phyloP scores from a whole-genome alignment of 2,888 invertebrate species.

The Tyria jacobaeae region DNA sequence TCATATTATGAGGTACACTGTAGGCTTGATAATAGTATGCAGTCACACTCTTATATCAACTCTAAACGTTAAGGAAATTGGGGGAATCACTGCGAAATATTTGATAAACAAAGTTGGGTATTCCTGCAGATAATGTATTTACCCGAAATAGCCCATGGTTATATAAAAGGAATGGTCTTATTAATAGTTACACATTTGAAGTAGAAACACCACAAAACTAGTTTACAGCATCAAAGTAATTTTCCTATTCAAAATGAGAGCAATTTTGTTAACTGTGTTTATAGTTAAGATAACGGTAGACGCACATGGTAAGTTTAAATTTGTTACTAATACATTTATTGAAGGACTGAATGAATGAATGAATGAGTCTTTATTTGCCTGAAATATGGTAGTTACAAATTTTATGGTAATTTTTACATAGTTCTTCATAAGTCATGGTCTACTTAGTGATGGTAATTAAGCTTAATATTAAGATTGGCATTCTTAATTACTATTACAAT shows the following conservation, averaged over 20 bases:
- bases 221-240: not conserved
- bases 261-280: slow-evolving; percentile 28
- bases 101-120: slow-evolving; percentile 17
- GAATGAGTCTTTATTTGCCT: too few relatives aligned
- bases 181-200: slow-evolving; percentile 1
- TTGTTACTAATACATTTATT: not conserved
- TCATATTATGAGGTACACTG: too few relatives aligned
- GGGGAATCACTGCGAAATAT: slow-evolving; percentile 25
- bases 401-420: too few relatives aligned
- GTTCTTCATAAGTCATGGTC: too few relatives aligned
- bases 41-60: slow-evolving; percentile 27
- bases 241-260: slow-evolving; percentile 22
- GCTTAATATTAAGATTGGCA: too few relatives aligned
- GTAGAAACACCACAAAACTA: not conserved
- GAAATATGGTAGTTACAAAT: too few relatives aligned
- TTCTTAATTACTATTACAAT: too few relatives aligned
- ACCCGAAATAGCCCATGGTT: slow-evolving; percentile 17
- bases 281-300: slow-evolving; percentile 29
- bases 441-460: too few relatives aligned
- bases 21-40: too few relatives aligned
- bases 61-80: slow-evolving; percentile 16
- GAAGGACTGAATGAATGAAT: too few relatives aligned
- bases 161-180: slow-evolving; percentile 12
- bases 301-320: slow-evolving; percentile 29
- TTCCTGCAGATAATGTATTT: slow-evolving; percentile 36